These are phyloP conservation scores for Aphaenogaster floridana DNA, from an alignment of 1,140 invertebrate genomes.

Conservation along the genomic window DNA sequence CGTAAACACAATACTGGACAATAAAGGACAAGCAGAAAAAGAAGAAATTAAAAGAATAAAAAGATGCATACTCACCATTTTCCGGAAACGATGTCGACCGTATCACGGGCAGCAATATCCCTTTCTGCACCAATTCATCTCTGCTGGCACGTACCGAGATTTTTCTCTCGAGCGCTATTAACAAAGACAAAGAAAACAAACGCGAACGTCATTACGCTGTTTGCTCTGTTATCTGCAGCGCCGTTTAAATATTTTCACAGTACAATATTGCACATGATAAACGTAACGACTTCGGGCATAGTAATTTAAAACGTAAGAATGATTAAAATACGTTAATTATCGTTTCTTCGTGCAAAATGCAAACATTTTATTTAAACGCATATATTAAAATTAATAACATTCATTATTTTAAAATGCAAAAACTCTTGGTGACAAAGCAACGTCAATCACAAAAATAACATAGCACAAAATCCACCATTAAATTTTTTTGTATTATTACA, in stretches of 20 bases:
- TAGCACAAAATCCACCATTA: background rate
- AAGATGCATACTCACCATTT: constrained; percentile 89
- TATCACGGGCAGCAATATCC: constrained; percentile 96
- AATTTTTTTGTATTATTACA: constrained; percentile 9
- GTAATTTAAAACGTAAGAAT: constrained; percentile 5
- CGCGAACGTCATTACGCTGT: constrained; percentile 35
- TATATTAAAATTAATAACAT: background rate
- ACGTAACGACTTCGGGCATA: background rate
- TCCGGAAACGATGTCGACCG: constrained; percentile 93
- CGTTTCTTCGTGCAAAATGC: background rate
- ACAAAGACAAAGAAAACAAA: constrained; percentile 49
- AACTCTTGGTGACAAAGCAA: background rate
- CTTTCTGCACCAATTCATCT: constrained; percentile 98
- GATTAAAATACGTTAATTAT: constrained; percentile 23
- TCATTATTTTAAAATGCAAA: constrained; percentile 25
- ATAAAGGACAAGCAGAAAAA: background rate
- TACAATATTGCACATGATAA: background rate
- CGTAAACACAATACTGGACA: background rate
- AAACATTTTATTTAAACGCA: constrained; percentile 19
- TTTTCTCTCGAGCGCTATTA: constrained; percentile 97
- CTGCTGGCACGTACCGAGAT: constrained; percentile 98
- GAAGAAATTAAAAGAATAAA: background rate
- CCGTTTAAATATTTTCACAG: constrained; percentile 21
- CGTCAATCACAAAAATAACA: constrained; percentile 3
- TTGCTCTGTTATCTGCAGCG: constrained; percentile 31